These are phyloP conservation scores for Heterodera filipjevi DNA, from an alignment of 2,888 invertebrate species.

Conservation along the genomic window DNA sequence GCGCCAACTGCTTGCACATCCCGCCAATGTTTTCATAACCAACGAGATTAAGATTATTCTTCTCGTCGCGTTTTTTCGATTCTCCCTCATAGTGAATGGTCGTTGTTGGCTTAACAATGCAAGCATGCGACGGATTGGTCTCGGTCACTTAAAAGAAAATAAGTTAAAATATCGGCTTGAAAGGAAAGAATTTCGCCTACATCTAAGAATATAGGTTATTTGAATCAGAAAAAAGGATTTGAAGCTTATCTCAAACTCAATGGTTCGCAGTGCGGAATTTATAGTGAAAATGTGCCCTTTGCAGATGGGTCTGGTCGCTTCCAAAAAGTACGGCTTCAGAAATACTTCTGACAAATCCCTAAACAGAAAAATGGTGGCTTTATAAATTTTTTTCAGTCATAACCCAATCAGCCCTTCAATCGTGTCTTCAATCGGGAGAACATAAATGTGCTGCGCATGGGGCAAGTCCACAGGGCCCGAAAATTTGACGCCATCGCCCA, in stretches of 20 bases:
- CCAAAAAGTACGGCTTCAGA: slow-evolving; percentile 97
- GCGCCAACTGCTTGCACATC: slow-evolving; percentile 95
- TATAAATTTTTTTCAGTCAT: neutral
- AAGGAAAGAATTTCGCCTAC: too few relatives aligned
- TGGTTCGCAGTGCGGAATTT: slow-evolving; percentile 95
- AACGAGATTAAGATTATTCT: slow-evolving; percentile 94
- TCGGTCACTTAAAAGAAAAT: slow-evolving; percentile 82
- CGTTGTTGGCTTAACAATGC: slow-evolving; percentile 98
- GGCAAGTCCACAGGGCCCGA: slow-evolving; percentile 93
- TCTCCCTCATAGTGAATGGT: slow-evolving; percentile 99
- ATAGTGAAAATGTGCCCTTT: slow-evolving; percentile 94
- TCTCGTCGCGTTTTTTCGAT: slow-evolving; percentile 96
- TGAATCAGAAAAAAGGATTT: slow-evolving; percentile 1
- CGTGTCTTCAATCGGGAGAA: slow-evolving; percentile 97
- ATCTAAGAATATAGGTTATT: too few relatives aligned
- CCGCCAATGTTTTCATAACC: slow-evolving; percentile 99
- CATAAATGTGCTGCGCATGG: slow-evolving; percentile 95
- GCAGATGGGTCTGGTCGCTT: slow-evolving; percentile 96
- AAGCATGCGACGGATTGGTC: slow-evolving; percentile 95
- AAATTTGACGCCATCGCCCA: slow-evolving; percentile 93
- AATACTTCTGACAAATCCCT: slow-evolving; percentile 92
- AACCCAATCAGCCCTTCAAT: slow-evolving; percentile 95
- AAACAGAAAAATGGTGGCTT: slow-evolving; percentile 23
- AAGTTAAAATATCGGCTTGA: too few relatives aligned
- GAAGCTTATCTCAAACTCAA: slow-evolving; percentile 88